Evolutionary conservation across 2,797 vertebrate species (phyloP).

Genomic region (Lophotriccus pileatus): DNA sequence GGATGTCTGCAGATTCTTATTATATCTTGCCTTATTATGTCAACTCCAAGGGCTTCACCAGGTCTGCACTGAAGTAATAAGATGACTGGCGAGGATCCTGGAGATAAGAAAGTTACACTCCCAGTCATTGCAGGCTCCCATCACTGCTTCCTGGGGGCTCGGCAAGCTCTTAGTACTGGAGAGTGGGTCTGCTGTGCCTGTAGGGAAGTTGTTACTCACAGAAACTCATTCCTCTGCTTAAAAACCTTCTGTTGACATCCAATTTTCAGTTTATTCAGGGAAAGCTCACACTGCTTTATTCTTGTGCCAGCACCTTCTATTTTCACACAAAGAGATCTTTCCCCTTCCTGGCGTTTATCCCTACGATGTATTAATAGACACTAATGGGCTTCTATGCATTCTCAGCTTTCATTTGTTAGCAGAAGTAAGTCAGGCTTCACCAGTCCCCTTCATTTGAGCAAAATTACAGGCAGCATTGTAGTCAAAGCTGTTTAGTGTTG

Average conservation of each 20-base stretch:
- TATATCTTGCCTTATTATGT: not conserved
- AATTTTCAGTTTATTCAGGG: conserved; percentile 21
- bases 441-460: not conserved
- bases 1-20: not conserved
- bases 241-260: conserved; percentile 33
- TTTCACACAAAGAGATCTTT: conserved; percentile 29
- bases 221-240: not conserved
- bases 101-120: not conserved
- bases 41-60: not conserved
- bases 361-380: conserved; percentile 37
- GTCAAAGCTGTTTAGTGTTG: not conserved
- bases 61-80: not conserved
- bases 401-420: not conserved
- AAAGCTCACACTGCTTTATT: conserved; percentile 5
- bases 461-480: not conserved
- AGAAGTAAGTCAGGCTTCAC: not conserved
- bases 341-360: conserved; percentile 18
- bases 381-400: not conserved
- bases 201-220: not conserved
- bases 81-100: not conserved
- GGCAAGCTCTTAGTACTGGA: not conserved
- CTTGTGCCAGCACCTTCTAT: conserved; percentile 30
- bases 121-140: not conserved
- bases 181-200: not conserved
- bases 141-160: not conserved